Percentiles rank a stretch among this genome's conserved stretches.
Evolutionary conservation across 1,140 invertebrate genomes (phyloP).

Genomic region (Brachionus manjavacas): DNA sequence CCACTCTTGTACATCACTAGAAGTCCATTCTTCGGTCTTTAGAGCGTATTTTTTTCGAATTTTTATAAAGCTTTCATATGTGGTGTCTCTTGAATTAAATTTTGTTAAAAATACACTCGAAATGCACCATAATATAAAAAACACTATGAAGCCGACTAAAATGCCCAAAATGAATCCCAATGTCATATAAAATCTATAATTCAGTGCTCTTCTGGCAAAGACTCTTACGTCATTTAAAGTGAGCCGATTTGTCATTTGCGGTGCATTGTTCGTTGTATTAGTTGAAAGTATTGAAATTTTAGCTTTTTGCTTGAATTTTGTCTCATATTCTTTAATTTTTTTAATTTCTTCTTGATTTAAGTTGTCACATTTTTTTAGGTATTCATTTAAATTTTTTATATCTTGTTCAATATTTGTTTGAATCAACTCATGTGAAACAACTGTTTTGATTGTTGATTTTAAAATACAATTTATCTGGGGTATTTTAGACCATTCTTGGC

Average conservation of each 20-base stretch:
- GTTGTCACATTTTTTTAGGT: constrained; percentile 1
- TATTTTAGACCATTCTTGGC: neutral
- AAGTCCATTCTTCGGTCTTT: neutral
- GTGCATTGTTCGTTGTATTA: neutral
- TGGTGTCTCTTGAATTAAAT: neutral
- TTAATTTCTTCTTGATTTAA: neutral
- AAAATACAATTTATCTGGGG: neutral
- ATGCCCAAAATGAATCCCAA: neutral
- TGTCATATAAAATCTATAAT: neutral
- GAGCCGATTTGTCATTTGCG: neutral
- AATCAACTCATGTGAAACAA: neutral
- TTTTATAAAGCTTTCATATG: neutral
- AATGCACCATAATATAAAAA: neutral
- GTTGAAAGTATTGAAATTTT: neutral
- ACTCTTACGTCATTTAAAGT: neutral
- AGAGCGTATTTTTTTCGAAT: neutral
- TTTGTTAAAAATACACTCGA: neutral
- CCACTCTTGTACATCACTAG: neutral
- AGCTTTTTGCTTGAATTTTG: neutral
- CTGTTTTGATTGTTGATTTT: neutral
- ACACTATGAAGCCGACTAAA: neutral
- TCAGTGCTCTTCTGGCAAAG: neutral
- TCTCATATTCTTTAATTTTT: neutral
- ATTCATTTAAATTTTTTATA: neutral
- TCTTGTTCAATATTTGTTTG: neutral